These are phyloP conservation scores for Embiotoca jacksoni DNA, from an alignment of 2,113 vertebrate genomes.

Conservation along the genomic window DNA sequence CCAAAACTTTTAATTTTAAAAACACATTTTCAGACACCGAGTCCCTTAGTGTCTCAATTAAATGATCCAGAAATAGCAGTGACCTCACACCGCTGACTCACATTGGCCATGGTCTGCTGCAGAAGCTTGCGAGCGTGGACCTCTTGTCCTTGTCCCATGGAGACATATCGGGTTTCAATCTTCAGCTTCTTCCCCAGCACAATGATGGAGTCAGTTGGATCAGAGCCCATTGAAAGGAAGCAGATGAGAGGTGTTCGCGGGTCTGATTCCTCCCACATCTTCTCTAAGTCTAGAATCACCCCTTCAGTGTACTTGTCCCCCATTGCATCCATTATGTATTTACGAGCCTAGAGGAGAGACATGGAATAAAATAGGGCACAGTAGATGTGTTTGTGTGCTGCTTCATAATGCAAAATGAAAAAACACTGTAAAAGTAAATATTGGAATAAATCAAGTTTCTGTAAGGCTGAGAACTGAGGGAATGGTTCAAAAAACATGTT, in stretches of 20 bases:
- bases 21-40: not conserved
- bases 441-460: conserved; percentile 29
- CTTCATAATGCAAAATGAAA: conserved; percentile 8
- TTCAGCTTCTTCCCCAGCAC: conserved; percentile 92
- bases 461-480: conserved; percentile 1
- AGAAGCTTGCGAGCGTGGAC: conserved; percentile 93
- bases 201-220: conserved; percentile 94
- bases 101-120: conserved; percentile 91
- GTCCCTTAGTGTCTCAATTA: not conserved
- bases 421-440: conserved; percentile 19
- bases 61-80: conserved; percentile 1
- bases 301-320: conserved; percentile 91
- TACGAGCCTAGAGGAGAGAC: conserved; percentile 88
- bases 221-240: conserved; percentile 96
- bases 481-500: conserved; percentile 21
- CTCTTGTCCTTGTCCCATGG: conserved; percentile 98
- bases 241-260: conserved; percentile 92
- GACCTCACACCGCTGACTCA: conserved; percentile 73
- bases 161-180: conserved; percentile 90
- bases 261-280: conserved; percentile 94
- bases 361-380: not conserved
- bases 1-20: not conserved
- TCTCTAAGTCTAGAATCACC: conserved; percentile 92
- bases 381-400: conserved; percentile 14
- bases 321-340: conserved; percentile 92